These are phyloP conservation scores for Eretmocerus hayati DNA, from an alignment of 2,888 invertebrate genomes.

Conservation along the genomic window DNA sequence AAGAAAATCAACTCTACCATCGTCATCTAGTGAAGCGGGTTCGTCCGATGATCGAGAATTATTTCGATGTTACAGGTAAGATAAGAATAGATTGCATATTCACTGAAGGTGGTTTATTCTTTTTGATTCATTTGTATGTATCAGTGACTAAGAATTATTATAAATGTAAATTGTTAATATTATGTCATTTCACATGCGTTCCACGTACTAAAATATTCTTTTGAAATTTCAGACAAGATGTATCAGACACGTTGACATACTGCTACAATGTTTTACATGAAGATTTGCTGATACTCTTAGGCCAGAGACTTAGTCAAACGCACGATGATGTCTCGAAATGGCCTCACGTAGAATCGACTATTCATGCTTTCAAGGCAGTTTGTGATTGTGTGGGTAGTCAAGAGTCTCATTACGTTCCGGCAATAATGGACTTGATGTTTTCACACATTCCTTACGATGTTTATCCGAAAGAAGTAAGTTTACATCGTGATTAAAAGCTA, in stretches of 20 bases:
- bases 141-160: no score
- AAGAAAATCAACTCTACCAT: slow-evolving; percentile 71
- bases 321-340: slow-evolving; percentile 49
- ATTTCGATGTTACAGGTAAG: slow-evolving; percentile 51
- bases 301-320: slow-evolving; percentile 56
- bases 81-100: no score
- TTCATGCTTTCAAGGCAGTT: slow-evolving; percentile 53
- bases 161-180: no score
- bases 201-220: slow-evolving; percentile 11
- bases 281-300: slow-evolving; percentile 64
- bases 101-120: no score
- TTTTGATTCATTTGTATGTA: no score
- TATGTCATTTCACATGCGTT: no score
- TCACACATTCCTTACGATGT: slow-evolving; percentile 37
- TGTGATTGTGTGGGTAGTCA: slow-evolving; percentile 49
- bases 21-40: slow-evolving; percentile 34
- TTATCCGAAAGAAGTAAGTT: slow-evolving; percentile 38
- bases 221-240: slow-evolving; percentile 77
- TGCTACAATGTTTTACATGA: slow-evolving; percentile 76
- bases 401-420: slow-evolving; percentile 47
- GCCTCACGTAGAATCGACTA: slow-evolving; percentile 50
- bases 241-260: slow-evolving; percentile 80
- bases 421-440: slow-evolving; percentile 45
- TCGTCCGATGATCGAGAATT: slow-evolving; percentile 73
- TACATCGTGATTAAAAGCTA: background rate